Evolutionary conservation across 2,113 vertebrate genomes (phyloP), one percentile per base, ranked within the genome.

Genomic region (Cephalopholis sonnerati): DNA sequence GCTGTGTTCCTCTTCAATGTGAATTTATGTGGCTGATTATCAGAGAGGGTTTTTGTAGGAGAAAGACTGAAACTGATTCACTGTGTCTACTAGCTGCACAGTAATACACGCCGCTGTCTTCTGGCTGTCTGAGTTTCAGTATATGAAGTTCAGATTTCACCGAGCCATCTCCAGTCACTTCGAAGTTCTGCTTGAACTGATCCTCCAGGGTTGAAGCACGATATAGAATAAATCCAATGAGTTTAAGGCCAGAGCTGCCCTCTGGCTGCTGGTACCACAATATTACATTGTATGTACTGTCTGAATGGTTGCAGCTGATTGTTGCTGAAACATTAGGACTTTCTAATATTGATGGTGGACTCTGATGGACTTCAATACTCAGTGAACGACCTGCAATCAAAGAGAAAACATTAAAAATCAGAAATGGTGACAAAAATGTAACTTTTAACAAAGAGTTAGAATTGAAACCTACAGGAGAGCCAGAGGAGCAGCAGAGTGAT

Each of bases 61-160:
- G 55, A 0, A 3, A 71, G 48, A 50, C 29, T 10, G 11, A 32
- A 18, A 27, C 36, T 17, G 64, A 77, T 57, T 80, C 66, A 90
- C 79, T 90, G 88, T 91, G 84, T 20, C 2, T 76, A 79, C 79
- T 84, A 24, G 82, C 90, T 74, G 92, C 93, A 72, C 93, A 93
- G 87, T 69, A 93, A 88, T 92, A 93, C 29, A 87, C 24, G 7
- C 83, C 72, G 22, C 77, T 90, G 86, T 90, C 89, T 36, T 78
- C 66, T 54, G 59, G 32, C 32, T 32, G 46, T 71, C 63, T 78
- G 44, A 54, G 74, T 2, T 82, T 72, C 5, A 68, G 20, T 2
- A 84, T 16, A 2, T 22, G 65, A 25, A 70, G 36, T 46, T 70
- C 18, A 69, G 46, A 89, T 64, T 64, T 53, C 0, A 8, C 24